A percentile compares a stretch with the other conserved stretches of the same genome.
Evolutionary conservation across 2,797 vertebrate species (phyloP).

Genomic region (Telmatherina bonti): DNA sequence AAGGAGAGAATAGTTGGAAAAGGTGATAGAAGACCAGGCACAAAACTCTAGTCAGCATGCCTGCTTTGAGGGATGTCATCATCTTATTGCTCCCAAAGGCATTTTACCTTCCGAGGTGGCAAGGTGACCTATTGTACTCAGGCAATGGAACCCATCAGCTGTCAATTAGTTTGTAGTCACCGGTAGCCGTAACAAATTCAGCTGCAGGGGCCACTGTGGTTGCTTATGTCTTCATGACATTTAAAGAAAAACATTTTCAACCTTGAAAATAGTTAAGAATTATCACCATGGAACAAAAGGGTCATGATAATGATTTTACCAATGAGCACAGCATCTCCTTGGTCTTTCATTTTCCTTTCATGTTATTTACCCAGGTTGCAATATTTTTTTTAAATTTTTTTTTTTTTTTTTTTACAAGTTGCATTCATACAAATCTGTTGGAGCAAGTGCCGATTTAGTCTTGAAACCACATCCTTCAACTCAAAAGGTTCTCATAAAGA

Average conservation of each 20-base stretch:
- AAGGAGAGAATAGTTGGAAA: slow-evolving; percentile 3
- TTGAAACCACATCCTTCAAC: background rate
- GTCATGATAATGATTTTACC: background rate
- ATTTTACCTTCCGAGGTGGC: slow-evolving; percentile 54
- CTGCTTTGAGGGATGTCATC: slow-evolving; percentile 54
- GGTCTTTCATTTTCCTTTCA: background rate
- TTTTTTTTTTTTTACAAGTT: too few relatives aligned
- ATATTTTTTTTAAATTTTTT: too few relatives aligned
- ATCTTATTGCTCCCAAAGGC: slow-evolving; percentile 50
- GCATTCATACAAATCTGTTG: background rate
- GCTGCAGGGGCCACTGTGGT: slow-evolving; percentile 28
- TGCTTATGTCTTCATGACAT: slow-evolving; percentile 5
- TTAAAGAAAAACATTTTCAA: background rate
- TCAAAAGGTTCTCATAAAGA: too few relatives aligned
- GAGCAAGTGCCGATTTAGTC: background rate
- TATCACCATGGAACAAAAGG: background rate
- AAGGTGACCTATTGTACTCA: slow-evolving; percentile 74
- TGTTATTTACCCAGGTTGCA: background rate
- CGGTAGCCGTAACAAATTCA: slow-evolving; percentile 25
- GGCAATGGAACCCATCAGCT: slow-evolving; percentile 65
- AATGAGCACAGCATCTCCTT: too few relatives aligned
- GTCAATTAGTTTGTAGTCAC: slow-evolving; percentile 68
- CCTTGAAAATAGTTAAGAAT: background rate
- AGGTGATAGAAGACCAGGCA: slow-evolving; percentile 5
- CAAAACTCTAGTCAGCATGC: slow-evolving; percentile 32